These are phyloP conservation scores for Promerops cafer DNA, from an alignment of 2,113 vertebrate genomes.

Conservation along the genomic window DNA sequence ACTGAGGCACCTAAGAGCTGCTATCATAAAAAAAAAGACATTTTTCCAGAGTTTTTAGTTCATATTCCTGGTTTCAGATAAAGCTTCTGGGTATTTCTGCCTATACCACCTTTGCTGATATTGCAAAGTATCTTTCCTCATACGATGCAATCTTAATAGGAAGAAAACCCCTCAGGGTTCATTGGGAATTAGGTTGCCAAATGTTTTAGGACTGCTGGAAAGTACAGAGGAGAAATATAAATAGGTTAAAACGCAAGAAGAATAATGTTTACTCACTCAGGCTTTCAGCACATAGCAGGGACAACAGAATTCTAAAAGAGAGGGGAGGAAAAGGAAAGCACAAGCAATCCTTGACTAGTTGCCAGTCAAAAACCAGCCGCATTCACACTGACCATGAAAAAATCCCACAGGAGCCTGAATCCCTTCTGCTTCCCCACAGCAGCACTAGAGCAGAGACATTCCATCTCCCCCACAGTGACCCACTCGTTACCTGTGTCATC, in stretches of 20 bases:
- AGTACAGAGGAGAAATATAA: background rate
- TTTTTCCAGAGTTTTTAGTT: background rate
- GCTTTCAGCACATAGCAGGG: background rate
- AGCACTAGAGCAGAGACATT: background rate
- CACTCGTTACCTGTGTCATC: conserved; percentile 78
- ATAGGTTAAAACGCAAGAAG: background rate
- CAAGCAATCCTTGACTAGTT: background rate
- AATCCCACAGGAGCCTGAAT: background rate
- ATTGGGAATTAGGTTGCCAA: background rate
- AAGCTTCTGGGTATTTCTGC: background rate
- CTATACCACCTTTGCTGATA: background rate
- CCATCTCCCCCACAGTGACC: background rate
- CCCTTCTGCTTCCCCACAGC: background rate
- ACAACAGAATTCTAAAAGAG: background rate
- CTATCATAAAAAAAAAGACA: background rate
- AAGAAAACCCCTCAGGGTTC: background rate
- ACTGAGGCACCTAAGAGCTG: background rate
- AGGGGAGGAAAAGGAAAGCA: background rate
- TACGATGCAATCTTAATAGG: fast-evolving
- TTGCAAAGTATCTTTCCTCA: background rate
- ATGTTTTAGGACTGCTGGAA: background rate
- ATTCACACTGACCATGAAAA: background rate
- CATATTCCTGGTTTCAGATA: background rate
- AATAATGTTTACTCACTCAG: background rate
- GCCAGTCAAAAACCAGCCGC: background rate